Percentiles rank a stretch among this genome's conserved stretches.
Conservation (phyloP, 2,888 invertebrate species). For the Chrysomela aeneicollis region DNA sequence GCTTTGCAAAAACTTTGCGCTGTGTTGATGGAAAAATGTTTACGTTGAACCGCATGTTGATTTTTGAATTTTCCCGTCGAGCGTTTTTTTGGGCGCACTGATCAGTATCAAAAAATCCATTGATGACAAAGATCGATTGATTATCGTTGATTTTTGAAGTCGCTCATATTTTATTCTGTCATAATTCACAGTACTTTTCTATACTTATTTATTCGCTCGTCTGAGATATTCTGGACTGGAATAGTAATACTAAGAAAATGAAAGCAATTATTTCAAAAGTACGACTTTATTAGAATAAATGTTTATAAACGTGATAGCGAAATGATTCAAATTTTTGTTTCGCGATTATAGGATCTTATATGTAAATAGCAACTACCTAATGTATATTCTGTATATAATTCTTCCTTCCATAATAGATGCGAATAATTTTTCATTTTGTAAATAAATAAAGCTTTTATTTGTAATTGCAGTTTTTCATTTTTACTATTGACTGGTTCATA, state of each 20-base stretch:
- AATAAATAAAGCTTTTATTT: conserved; percentile 40
- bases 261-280: conserved; percentile 39
- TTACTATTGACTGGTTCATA: conserved; percentile 39
- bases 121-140: too few species aligned
- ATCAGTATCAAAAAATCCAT: too few species aligned
- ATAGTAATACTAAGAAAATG: conserved; percentile 9
- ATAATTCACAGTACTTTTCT: too few species aligned
- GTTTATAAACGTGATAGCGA: conserved; percentile 52
- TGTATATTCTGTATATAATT: conserved; percentile 38
- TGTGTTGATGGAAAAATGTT: too few species aligned
- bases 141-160: too few species aligned
- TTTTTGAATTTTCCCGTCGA: too few species aligned
- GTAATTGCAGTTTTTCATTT: conserved; percentile 47
- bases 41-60: too few species aligned
- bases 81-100: too few species aligned
- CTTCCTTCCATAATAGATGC: conserved; percentile 33
- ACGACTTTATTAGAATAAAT: conserved; percentile 34
- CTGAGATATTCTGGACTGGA: conserved; percentile 20
- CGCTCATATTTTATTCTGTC: too few species aligned
- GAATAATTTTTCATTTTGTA: conserved; percentile 50
- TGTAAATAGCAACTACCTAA: conserved; percentile 35
- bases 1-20: too few species aligned
- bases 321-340: conserved; percentile 44
- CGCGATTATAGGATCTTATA: conserved; percentile 30
- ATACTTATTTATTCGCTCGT: background rate